phyloP scores from a whole-genome alignment of 2,113 vertebrate species.

The Pollachius pollachius region DNA sequence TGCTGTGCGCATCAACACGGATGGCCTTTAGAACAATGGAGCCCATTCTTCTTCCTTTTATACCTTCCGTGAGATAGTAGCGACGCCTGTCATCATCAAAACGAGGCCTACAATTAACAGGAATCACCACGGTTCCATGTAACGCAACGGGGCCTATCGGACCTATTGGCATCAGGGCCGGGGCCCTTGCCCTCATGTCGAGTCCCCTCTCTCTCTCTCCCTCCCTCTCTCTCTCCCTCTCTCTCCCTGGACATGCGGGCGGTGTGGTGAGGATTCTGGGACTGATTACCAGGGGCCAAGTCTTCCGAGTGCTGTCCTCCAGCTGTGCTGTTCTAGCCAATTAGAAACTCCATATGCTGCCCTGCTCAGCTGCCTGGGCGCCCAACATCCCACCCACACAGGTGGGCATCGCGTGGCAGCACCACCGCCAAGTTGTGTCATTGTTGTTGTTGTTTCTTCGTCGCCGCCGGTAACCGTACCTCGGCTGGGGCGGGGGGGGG shows the following conservation, averaged over 20 bases:
- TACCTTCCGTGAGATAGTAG: no score
- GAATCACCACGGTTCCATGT: no score
- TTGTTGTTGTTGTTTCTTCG: conserved; percentile 21
- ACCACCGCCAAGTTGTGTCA: neutral
- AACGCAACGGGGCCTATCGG: no score
- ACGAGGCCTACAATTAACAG: no score
- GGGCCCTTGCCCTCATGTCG: no score
- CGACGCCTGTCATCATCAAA: no score
- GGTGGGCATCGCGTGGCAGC: conserved; percentile 46
- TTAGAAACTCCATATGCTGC: conserved; percentile 79
- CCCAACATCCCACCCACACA: conserved; percentile 65
- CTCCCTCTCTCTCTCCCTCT: neutral
- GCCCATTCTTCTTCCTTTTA: neutral
- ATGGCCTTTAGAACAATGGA: neutral
- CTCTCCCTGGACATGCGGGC: conserved; percentile 7
- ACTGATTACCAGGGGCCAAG: conserved; percentile 71
- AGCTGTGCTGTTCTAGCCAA: conserved; percentile 81
- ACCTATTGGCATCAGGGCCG: no score
- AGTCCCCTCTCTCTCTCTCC: neutral
- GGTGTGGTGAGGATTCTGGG: conserved; percentile 53
- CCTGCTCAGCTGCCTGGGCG: conserved; percentile 60
- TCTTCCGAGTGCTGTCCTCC: conserved; percentile 65
- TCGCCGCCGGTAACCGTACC: neutral
- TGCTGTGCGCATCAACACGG: neutral
- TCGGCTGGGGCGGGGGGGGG: neutral